phyloP scores from a whole-genome alignment of 2,113 vertebrate genomes.

The Aplodontia rufa region DNA sequence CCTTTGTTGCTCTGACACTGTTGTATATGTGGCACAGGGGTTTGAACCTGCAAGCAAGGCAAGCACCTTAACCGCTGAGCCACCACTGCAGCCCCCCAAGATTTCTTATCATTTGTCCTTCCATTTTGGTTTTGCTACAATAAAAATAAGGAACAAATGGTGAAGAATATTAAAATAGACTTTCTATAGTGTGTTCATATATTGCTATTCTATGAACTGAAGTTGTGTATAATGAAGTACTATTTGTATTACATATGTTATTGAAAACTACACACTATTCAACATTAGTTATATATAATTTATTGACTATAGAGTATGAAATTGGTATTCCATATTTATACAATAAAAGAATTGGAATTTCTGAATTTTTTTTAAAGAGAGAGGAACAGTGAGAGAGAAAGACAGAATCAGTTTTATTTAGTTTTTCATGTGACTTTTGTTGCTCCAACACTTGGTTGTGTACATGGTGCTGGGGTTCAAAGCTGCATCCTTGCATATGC shows the following conservation, averaged over 20 bases:
- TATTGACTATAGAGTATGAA: not conserved
- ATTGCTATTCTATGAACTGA: not conserved
- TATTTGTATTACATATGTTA: not conserved
- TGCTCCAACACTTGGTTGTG: too few relatives aligned
- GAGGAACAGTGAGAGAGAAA: too few relatives aligned
- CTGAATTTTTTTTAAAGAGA: constrained; percentile 24
- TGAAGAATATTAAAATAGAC: not conserved
- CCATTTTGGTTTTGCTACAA: not conserved
- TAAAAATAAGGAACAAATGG: constrained; percentile 30
- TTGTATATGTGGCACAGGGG: too few relatives aligned
- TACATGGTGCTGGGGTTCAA: too few relatives aligned
- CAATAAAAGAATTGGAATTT: constrained; percentile 29
- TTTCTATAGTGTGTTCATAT: not conserved
- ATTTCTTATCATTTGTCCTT: not conserved
- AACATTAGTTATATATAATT: not conserved
- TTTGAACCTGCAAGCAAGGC: too few relatives aligned
- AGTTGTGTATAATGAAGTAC: constrained; percentile 6
- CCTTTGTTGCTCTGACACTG: too few relatives aligned
- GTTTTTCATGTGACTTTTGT: too few relatives aligned
- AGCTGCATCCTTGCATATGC: too few relatives aligned
- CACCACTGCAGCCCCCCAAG: too few relatives aligned
- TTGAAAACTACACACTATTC: not conserved
- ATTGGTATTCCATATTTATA: constrained; percentile 1
- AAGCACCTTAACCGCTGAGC: too few relatives aligned
- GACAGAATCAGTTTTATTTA: too few relatives aligned